Base-by-base conservation (phyloP, 2,888 invertebrate species). In the Sericinus montela region DNA sequence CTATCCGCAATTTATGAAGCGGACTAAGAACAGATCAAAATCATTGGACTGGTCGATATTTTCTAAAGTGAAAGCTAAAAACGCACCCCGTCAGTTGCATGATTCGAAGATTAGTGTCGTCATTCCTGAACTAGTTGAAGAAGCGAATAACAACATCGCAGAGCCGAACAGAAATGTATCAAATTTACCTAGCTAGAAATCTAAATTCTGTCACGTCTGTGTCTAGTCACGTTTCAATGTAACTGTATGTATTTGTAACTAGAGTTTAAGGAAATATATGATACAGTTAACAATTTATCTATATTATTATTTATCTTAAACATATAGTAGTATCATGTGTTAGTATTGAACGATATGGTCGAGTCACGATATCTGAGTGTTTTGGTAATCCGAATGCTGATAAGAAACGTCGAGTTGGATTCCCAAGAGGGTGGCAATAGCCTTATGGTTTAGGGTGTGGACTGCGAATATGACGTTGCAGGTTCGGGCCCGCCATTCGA, bases 31-130 rank as follows among this genome's bases (percentile, higher is more conserved):
- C 25, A 63, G 84, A 19, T 71, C 80, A 0, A 76, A 67, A 44
- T 85, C 85, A 0, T 44, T 84, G 2, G 82, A 83, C 46, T 75
- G 71, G 65, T 55, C 58, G 25, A 3, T 47, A 9, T 15, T 53
- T 19, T 29, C 51, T 10, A 41, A 41, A 32, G 14, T 35, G 14
- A 35, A 15, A 32, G 11, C 32, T 1, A 32, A 32, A 11, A n/a
- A 11, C 10, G 4, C 32, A 5, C 10, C 11, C 7, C 9, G 4
- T 11, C 11, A 6, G 5, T 32, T 32, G 32, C 32, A 11, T 3
- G 11, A 5, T 11, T 10, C 32, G 11, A 1, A 32, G 11, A 51
- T 39, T 40, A 52, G 23, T 30, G 51, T 32, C 1, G 28, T 28
- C 13, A 5, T 13, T 14, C 13, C 10, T 0, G 32, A 32, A 10